Evolutionary conservation across 1,140 invertebrate species (phyloP).

Genomic region (Macrostomum lignano): DNA sequence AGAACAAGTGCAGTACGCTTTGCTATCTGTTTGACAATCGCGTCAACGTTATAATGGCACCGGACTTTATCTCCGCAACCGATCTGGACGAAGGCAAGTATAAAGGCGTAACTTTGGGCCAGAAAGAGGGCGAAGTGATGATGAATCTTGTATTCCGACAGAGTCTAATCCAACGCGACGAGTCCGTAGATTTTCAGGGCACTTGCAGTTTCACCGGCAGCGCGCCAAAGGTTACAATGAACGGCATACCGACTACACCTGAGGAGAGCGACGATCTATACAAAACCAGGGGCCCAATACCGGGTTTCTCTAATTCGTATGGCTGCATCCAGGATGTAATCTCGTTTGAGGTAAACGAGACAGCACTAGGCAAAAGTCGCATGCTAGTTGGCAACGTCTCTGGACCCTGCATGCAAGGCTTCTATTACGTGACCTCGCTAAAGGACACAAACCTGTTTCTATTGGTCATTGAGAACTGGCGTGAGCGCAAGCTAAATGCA

Average conservation of each 20-base stretch:
- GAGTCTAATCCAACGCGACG: conserved; percentile 19
- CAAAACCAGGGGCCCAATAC: conserved; percentile 26
- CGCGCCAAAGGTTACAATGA: conserved; percentile 24
- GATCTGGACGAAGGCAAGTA: conserved; percentile 24
- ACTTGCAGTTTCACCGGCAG: conserved; percentile 22
- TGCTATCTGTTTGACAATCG: conserved; percentile 28
- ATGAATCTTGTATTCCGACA: conserved; percentile 28
- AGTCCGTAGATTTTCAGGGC: conserved; percentile 21
- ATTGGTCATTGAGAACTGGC: conserved; percentile 28
- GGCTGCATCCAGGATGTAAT: conserved; percentile 30
- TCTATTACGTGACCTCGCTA: conserved; percentile 27
- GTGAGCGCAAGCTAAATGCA: conserved; percentile 14
- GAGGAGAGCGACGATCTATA: conserved; percentile 27
- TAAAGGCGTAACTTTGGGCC: conserved; percentile 21
- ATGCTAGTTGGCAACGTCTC: conserved; percentile 29
- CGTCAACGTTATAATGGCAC: conserved; percentile 26
- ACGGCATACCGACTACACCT: conserved; percentile 26
- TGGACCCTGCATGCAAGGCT: conserved; percentile 29
- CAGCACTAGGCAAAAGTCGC: conserved; percentile 14
- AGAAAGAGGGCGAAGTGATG: conserved; percentile 29
- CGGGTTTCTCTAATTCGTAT: conserved; percentile 26
- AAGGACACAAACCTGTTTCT: conserved; percentile 28
- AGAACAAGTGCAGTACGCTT: conserved; percentile 21
- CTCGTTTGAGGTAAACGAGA: neutral
- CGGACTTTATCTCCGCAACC: conserved; percentile 23